Conservation (phyloP, 2,888 invertebrate species). For the Eristalinus aeneus region DNA sequence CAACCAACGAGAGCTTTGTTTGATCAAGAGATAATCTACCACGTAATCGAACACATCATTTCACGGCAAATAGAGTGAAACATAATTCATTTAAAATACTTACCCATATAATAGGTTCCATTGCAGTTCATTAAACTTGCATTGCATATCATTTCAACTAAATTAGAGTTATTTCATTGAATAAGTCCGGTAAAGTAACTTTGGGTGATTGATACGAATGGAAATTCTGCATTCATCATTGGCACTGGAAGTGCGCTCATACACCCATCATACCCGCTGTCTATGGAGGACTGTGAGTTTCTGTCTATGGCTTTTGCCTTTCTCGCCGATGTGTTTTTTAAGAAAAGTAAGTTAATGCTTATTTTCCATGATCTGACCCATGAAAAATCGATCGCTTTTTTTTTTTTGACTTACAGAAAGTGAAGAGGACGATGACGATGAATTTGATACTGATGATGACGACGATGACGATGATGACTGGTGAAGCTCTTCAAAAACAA, state of each 20-base stretch:
- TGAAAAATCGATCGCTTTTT: too few species aligned
- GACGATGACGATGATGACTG: neutral
- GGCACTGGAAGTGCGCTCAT: neutral
- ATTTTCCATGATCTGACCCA: too few species aligned
- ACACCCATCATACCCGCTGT: neutral
- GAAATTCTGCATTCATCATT: neutral
- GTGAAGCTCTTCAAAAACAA: neutral
- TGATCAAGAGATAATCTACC: too few species aligned
- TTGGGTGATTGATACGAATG: neutral
- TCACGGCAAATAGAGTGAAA: conserved; percentile 7
- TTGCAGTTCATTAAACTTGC: neutral
- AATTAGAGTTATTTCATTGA: neutral
- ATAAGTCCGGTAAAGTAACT: neutral
- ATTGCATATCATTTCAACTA: neutral
- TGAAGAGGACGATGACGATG: neutral
- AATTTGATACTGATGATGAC: neutral
- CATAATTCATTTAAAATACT: neutral
- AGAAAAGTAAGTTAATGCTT: neutral
- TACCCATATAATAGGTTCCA: neutral
- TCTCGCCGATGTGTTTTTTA: neutral
- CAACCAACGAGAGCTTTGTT: too few species aligned
- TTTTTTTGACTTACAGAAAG: neutral
- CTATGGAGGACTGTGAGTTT: conserved; percentile 2
- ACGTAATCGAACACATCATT: neutral
- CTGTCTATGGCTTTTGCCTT: neutral